phyloP scores from a whole-genome alignment of 2,797 vertebrate species.

The Apodemus agrarius region DNA sequence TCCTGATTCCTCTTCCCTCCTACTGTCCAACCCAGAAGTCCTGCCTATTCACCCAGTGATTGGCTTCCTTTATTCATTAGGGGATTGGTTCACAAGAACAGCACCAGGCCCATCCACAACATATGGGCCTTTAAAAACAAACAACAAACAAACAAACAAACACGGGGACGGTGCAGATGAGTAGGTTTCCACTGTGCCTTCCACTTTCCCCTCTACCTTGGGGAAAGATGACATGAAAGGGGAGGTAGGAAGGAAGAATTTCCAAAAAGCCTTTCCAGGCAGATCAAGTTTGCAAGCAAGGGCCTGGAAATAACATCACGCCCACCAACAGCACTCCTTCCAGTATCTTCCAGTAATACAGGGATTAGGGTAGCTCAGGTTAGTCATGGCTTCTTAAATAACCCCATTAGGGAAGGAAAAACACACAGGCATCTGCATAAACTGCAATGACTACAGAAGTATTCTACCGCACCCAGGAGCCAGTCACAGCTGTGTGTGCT shows the following conservation, averaged over 20 bases:
- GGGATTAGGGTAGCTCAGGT: not conserved
- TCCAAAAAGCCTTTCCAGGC: not conserved
- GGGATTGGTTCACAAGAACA: too few relatives aligned
- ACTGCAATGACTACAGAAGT: not conserved
- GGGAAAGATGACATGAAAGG: not conserved
- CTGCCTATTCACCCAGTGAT: too few relatives aligned
- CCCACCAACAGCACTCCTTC: not conserved
- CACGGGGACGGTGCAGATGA: not conserved
- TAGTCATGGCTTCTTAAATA: not conserved
- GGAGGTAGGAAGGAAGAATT: not conserved
- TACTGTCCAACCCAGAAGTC: too few relatives aligned
- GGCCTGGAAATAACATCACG: slow-evolving; percentile 4
- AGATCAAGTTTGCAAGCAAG: not conserved
- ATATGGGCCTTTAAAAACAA: not conserved
- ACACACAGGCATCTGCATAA: not conserved
- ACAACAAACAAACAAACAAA: not conserved
- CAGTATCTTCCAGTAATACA: not conserved
- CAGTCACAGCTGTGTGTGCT: not conserved
- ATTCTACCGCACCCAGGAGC: not conserved
- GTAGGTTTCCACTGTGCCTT: not conserved
- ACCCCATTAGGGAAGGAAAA: not conserved
- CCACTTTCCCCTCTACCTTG: not conserved
- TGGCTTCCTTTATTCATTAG: too few relatives aligned
- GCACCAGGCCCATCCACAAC: too few relatives aligned
- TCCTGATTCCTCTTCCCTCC: too few relatives aligned